Conservation (phyloP, 2,888 invertebrate genomes). For the Odontothrips loti region DNA sequence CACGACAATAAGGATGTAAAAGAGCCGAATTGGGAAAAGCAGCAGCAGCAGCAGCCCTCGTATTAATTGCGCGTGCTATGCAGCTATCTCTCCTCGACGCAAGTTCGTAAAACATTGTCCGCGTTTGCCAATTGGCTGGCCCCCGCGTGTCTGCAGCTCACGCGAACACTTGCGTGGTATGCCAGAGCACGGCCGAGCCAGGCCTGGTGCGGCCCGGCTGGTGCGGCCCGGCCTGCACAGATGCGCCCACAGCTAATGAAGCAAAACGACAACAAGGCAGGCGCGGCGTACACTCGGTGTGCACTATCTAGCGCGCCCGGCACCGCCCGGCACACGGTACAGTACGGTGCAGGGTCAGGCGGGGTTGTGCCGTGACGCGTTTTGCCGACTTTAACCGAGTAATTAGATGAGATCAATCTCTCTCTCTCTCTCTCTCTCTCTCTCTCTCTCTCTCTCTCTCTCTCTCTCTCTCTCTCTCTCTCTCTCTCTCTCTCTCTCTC, state of each 20-base stretch:
- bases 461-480: not conserved
- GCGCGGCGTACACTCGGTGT: not conserved
- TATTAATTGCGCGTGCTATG: too few species aligned
- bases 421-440: not conserved
- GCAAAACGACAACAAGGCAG: not conserved
- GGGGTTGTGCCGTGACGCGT: slow-evolving; percentile 18
- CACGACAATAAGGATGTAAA: not conserved
- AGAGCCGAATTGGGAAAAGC: not conserved
- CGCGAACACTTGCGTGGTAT: not conserved
- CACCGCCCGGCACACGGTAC: too few species aligned
- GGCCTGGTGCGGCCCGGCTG: too few species aligned
- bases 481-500: too few species aligned
- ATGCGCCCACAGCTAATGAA: not conserved
- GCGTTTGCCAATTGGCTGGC: not conserved
- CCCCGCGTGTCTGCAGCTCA: not conserved
- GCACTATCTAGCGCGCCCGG: not conserved
- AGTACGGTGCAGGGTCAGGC: not conserved
- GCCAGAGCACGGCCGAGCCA: too few species aligned
- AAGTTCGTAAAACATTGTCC: not conserved
- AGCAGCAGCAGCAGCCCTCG: not conserved
- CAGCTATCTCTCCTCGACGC: too few species aligned
- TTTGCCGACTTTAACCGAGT: not conserved
- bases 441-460: not conserved
- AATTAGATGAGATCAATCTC: slow-evolving; percentile 13
- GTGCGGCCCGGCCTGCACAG: not conserved